A percentile compares a stretch with the other conserved stretches of the same genome.
Conservation (phyloP, 2,888 invertebrate genomes). For the Erebia epiphron region DNA sequence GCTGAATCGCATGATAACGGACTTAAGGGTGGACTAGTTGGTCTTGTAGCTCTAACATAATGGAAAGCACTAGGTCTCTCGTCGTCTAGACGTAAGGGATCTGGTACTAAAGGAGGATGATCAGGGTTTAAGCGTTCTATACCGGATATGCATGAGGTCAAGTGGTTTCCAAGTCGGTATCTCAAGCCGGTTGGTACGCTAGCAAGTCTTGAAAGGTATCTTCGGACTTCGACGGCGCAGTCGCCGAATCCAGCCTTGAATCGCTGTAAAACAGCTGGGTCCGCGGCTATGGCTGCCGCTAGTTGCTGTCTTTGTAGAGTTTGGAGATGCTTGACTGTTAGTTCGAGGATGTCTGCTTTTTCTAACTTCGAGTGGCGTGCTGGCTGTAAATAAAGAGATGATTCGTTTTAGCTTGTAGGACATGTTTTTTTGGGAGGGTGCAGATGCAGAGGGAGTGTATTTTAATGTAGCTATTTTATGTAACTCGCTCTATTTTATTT, state of each 20-base stretch:
- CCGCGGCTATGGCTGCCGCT: conserved; percentile 91
- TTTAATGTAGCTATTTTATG: too few relatives aligned
- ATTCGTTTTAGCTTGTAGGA: neutral
- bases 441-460: too few relatives aligned
- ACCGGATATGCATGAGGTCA: conserved; percentile 85
- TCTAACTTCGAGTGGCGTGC: conserved; percentile 96
- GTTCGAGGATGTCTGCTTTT: conserved; percentile 97
- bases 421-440: neutral
- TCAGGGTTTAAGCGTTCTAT: conserved; percentile 69
- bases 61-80: conserved; percentile 75
- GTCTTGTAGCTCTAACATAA: conserved; percentile 67
- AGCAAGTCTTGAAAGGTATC: conserved; percentile 86
- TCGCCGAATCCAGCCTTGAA: conserved; percentile 95
- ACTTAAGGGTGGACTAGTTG: conserved; percentile 87
- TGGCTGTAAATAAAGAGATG: conserved; percentile 84
- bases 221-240: conserved; percentile 92
- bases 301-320: conserved; percentile 94
- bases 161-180: conserved; percentile 85
- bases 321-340: conserved; percentile 96
- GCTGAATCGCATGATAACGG: conserved; percentile 88
- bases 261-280: conserved; percentile 92
- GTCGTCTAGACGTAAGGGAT: conserved; percentile 70
- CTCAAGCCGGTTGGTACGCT: conserved; percentile 83
- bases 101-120: conserved; percentile 83
- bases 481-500: too few relatives aligned